A percentile compares a stretch with the other conserved stretches of the same genome.
phyloP scores from a whole-genome alignment of 2,113 vertebrate genomes.

The Proterorhinus semilunaris region DNA sequence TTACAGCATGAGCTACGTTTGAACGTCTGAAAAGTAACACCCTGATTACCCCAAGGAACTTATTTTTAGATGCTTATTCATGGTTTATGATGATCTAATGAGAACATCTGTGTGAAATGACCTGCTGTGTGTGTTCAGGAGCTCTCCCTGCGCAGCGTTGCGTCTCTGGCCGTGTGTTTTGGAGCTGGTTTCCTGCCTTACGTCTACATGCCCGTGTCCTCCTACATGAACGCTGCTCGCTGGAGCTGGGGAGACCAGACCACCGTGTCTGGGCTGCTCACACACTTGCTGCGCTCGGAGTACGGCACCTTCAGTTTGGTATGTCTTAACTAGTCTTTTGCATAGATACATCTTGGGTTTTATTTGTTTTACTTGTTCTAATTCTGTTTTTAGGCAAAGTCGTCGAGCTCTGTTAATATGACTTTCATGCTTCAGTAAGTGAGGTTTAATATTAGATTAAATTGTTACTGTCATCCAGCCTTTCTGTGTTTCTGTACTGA shows the following conservation, averaged over 20 bases:
- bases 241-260: slow-evolving; percentile 99
- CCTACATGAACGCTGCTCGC: slow-evolving; percentile 84
- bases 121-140: slow-evolving; percentile 75
- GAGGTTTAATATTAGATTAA: slow-evolving; percentile 5
- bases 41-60: too few relatives aligned
- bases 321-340: slow-evolving; percentile 17
- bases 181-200: slow-evolving; percentile 87
- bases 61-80: too few relatives aligned
- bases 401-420: slow-evolving; percentile 78
- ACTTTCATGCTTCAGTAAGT: slow-evolving; percentile 85
- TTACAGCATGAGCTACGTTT: neutral
- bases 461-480: neutral
- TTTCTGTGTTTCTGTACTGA: neutral
- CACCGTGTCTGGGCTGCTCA: slow-evolving; percentile 86
- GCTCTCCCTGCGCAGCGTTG: slow-evolving; percentile 73
- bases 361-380: neutral
- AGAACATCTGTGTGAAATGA: neutral
- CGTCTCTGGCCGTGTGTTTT: slow-evolving; percentile 82
- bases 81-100: neutral
- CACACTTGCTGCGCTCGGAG: slow-evolving; percentile 92
- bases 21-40: too few relatives aligned
- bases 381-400: slow-evolving; percentile 84
- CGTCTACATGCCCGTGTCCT: slow-evolving; percentile 88
- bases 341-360: neutral
- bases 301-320: slow-evolving; percentile 98